These are phyloP conservation scores for Thalassoma bifasciatum DNA, from an alignment of 2,113 vertebrate species.

Conservation along the genomic window DNA sequence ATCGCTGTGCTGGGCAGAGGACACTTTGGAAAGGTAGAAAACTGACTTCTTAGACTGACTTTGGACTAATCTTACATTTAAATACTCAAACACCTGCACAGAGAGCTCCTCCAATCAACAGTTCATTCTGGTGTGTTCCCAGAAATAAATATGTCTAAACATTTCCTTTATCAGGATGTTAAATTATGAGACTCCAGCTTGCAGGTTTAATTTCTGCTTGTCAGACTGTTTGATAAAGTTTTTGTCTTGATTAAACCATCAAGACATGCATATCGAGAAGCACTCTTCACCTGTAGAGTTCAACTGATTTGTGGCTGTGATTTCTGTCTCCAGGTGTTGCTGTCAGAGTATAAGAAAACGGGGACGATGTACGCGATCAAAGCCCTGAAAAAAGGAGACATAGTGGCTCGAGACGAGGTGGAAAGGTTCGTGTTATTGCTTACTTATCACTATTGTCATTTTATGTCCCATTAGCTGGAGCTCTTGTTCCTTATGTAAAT, in stretches of 20 bases:
- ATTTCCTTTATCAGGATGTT: too few relatives aligned
- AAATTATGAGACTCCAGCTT: too few relatives aligned
- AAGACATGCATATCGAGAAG: not conserved
- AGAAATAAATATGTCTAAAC: too few relatives aligned
- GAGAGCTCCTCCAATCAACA: too few relatives aligned
- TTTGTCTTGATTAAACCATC: too few relatives aligned
- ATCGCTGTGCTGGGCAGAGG: constrained; percentile 96
- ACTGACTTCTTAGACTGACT: too few relatives aligned
- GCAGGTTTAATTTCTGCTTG: too few relatives aligned
- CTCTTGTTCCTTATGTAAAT: not conserved
- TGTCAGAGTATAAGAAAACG: constrained; percentile 96
- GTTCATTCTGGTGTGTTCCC: too few relatives aligned
- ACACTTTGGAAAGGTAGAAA: constrained; percentile 97
- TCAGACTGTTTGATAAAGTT: too few relatives aligned
- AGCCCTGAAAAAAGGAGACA: constrained; percentile 98
- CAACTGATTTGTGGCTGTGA: constrained; percentile 7
- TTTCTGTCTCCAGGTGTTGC: constrained; percentile 87
- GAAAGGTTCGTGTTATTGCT: constrained; percentile 86
- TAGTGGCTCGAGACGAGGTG: constrained; percentile 95
- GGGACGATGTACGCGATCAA: constrained; percentile 97
- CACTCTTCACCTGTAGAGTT: not conserved
- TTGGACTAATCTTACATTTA: too few relatives aligned
- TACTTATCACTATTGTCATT: not conserved
- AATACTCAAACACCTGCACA: too few relatives aligned
- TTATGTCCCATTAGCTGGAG: not conserved